Conservation (phyloP, 2,888 invertebrate species). For the Alcis repandata region DNA sequence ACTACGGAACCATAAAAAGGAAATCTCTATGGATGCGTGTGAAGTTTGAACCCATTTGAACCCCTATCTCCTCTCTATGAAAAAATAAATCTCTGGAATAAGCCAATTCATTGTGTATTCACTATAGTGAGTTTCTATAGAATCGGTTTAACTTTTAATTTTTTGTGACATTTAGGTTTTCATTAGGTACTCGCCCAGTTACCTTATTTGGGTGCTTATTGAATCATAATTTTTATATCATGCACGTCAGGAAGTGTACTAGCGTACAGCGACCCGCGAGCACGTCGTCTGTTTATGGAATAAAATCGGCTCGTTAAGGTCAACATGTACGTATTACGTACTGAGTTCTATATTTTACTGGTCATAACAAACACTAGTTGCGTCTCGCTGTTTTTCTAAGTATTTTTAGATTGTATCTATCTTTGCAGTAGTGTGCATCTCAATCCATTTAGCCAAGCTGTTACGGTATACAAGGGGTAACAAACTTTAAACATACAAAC, state of each 20-base stretch:
- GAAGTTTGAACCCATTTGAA: too few species aligned
- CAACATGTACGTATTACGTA: conserved; percentile 59
- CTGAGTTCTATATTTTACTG: neutral
- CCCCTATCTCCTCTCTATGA: too few species aligned
- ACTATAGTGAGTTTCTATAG: neutral
- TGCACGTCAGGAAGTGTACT: conserved; percentile 20
- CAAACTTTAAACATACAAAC: too few species aligned
- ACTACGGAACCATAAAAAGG: too few species aligned
- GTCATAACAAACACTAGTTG: neutral
- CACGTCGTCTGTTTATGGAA: conserved; percentile 61
- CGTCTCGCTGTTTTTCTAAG: neutral
- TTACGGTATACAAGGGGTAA: too few species aligned
- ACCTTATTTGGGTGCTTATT: neutral
- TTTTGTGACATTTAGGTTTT: conserved; percentile 4
- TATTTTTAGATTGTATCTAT: neutral
- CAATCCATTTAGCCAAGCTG: too few species aligned
- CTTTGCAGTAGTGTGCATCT: neutral
- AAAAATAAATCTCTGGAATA: too few species aligned
- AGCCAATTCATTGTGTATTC: neutral
- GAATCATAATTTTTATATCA: neutral
- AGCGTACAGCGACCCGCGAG: conserved; percentile 1
- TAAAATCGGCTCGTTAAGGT: conserved; percentile 68
- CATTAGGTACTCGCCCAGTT: neutral
- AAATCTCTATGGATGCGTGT: too few species aligned
- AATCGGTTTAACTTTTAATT: neutral